Base-by-base conservation (phyloP, 64 coral and sea anemone genomes). In the Acropora yongei region DNA sequence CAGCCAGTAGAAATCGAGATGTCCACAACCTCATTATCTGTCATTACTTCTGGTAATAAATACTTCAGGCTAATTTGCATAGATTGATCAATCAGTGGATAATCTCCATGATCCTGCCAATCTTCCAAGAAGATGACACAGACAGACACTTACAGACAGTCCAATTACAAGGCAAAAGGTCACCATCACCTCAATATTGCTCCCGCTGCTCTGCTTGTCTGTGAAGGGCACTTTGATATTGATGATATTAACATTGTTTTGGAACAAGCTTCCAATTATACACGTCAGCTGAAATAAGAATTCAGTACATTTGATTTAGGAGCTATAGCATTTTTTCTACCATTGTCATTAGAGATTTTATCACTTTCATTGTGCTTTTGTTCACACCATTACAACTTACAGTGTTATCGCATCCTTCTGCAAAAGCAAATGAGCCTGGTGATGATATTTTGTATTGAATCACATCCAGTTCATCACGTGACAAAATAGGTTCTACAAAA, bases 391-490 rank as follows among this genome's bases (percentile, higher is more conserved):
- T 51, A 19, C 41, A 78, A 88, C 76, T 88, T 55, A 89, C 79
- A 73, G 47, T 87, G 44, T 41, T 49, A 49, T 76, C 10, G 45
- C 75, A 57, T 44, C 88, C 71, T 14, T 98, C 57, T 45, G 84
- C 91, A 82, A 99, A 99, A 2, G 88, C 75, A 96, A 88, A 99
- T 68, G 94, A 96, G 76, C 97, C 97, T 80, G 94, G 91, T 18
- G 92, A 80, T 42, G 97, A 86, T 18, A 99, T 48, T 45, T 85
- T 87, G 44, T 91, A 90, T 61, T 94, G 89, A 67, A 94, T 65
- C 41, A 82, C 87, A 72, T 97, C 95, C 14, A 97, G 73, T 68
- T 97, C 95, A 77, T 91, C 87, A 75, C 92, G 91, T 6, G 95
- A 97, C 14, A 97, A 74, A 88, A 97, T n/a, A 74, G 95, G 95